Evolutionary conservation across 2,797 vertebrate species (phyloP).

Genomic region (Carapus acus): DNA sequence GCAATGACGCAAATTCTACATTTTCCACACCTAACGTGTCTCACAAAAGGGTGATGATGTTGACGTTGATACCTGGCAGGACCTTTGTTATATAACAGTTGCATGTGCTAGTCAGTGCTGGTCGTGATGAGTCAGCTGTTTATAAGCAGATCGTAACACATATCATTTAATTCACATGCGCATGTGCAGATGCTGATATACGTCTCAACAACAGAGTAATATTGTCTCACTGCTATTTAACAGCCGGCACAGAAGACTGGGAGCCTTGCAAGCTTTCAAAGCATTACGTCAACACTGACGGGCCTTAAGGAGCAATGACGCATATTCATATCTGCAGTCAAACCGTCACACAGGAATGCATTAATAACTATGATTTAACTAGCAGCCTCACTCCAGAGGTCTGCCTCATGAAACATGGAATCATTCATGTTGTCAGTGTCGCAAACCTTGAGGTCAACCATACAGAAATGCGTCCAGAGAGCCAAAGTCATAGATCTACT

Average conservation of each 20-base stretch:
- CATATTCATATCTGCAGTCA: constrained; percentile 29
- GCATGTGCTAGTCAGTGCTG: constrained; percentile 21
- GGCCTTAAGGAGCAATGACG: constrained; percentile 31
- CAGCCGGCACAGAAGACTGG: constrained; percentile 33
- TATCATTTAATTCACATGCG: constrained; percentile 5
- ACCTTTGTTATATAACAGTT: constrained; percentile 41
- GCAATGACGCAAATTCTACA: constrained; percentile 18
- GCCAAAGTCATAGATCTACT: too few relatives aligned
- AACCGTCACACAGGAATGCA: not conserved
- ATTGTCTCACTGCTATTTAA: constrained; percentile 45
- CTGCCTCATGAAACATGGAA: too few relatives aligned
- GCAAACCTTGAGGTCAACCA: too few relatives aligned
- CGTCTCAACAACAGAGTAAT: constrained; percentile 25
- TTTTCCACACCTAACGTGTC: constrained; percentile 43
- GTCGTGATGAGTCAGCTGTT: constrained; percentile 38
- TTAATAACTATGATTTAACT: constrained; percentile 1
- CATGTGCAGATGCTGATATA: constrained; percentile 8
- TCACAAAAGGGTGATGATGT: constrained; percentile 11
- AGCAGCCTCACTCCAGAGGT: too few relatives aligned
- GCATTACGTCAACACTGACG: constrained; percentile 45
- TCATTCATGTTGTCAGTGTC: too few relatives aligned
- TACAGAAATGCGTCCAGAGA: too few relatives aligned
- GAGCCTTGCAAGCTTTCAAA: too few relatives aligned
- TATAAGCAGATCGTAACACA: too few relatives aligned
- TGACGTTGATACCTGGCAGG: too few relatives aligned